Conservation (phyloP, 2,888 invertebrate species). For the Nomada ruficornis region DNA sequence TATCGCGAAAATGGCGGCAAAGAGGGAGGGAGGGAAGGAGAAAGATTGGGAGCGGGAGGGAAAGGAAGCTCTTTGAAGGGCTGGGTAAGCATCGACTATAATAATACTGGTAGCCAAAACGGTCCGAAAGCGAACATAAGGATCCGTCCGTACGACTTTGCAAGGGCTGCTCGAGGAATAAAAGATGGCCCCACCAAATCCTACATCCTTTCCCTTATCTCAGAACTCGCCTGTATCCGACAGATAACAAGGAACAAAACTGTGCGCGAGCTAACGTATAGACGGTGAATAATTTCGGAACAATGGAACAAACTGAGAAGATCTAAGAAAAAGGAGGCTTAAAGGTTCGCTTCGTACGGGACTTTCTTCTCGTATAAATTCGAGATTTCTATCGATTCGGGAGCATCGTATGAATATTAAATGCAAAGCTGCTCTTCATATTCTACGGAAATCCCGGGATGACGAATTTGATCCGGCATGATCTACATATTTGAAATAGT, state of each 20-base stretch:
- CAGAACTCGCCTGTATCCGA: slow-evolving; percentile 1
- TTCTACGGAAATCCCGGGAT: neutral
- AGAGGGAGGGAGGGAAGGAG: neutral
- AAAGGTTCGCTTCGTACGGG: slow-evolving; percentile 6
- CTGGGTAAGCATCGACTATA: slow-evolving; percentile 54
- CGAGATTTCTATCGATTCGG: neutral
- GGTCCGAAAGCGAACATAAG: slow-evolving; percentile 42
- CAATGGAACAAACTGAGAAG: neutral
- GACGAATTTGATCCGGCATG: too few species aligned
- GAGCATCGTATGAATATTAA: neutral
- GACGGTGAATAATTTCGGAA: slow-evolving; percentile 18
- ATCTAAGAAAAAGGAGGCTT: neutral
- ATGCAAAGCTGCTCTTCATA: neutral
- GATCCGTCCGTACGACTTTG: slow-evolving; percentile 39
- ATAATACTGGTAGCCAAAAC: slow-evolving; percentile 49
- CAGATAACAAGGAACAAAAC: slow-evolving; percentile 40
- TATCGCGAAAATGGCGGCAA: slow-evolving; percentile 27
- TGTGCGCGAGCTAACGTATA: slow-evolving; percentile 10
- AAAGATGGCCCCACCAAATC: slow-evolving; percentile 48
- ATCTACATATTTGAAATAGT: too few species aligned
- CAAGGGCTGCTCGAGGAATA: slow-evolving; percentile 39
- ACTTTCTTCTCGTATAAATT: neutral
- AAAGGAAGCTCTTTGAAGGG: slow-evolving; percentile 24
- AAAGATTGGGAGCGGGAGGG: neutral
- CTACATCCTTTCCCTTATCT: slow-evolving; percentile 21